Evolutionary conservation across 2,113 vertebrate genomes (phyloP), one percentile per base, ranked within the genome.

Genomic region (Microtus montanus): DNA sequence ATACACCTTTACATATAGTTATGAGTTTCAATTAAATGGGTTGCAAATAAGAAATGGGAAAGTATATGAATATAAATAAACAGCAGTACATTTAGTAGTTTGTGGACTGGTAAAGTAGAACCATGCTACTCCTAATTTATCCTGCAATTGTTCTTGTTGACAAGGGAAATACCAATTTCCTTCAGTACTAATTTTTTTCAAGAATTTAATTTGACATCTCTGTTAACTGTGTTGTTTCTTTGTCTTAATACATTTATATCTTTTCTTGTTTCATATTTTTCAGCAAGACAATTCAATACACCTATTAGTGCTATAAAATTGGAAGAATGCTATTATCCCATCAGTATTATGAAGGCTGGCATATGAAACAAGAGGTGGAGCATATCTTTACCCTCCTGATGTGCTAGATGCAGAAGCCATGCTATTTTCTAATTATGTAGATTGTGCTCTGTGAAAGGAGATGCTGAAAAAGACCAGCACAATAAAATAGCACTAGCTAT

Each of bases 281-380:
- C 47, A 44, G 83, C 78, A 90, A 96, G 79, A 87, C 94, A 95
- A 96, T 84, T 97, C 89, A 80, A 87, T 68, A 64, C 64, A 97
- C n/a, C 94, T 94, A 0, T 97, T 97, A 90, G 66, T 71, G 74
- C 86, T 96, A 95, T 92, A 88, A 97, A 96, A 88, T 38, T 97
- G 97, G 96, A 97, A 98, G 96, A 97, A 92, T 97, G 89, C 97
- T 98, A 98, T 98, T 98, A 98, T 96, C 96, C 0, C 93, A 92
- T 98, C 98, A 97, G 82, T 89, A 30, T 94, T 97, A 92, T 73
- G 89, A 96, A 95, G 75, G 38, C 77, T 95, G 96, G 73, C 89
- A 90, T 91, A 82, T 33, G 20, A 97, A 97, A 97, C 64, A 82
- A 97, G 95, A 91, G 95, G 87, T 66, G 95, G 94, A 96, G 61